Evolutionary conservation across 2,113 vertebrate species (phyloP).

Genomic region (Chloropsis cyanopogon): DNA sequence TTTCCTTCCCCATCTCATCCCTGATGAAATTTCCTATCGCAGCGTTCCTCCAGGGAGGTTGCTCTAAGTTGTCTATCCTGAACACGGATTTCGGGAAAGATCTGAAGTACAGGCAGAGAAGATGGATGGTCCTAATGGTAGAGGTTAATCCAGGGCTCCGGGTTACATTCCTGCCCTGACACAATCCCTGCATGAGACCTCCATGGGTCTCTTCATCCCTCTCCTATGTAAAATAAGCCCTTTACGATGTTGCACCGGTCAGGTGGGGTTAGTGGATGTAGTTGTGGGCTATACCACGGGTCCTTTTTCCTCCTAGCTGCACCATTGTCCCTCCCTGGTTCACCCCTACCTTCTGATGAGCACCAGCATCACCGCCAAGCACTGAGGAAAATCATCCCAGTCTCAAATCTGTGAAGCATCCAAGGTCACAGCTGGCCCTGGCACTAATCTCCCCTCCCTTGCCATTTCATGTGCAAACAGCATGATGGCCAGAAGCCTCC

Average conservation of each 20-base stretch:
- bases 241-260: neutral
- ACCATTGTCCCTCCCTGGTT: neutral
- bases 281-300: rapidly evolving
- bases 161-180: constrained; percentile 19
- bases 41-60: neutral
- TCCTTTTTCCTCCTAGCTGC: neutral
- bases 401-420: neutral
- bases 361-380: neutral
- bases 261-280: neutral
- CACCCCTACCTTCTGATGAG: neutral
- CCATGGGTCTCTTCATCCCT: neutral
- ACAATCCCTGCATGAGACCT: neutral
- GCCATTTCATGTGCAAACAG: constrained; percentile 8
- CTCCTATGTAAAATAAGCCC: neutral
- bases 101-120: neutral
- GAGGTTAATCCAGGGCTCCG: neutral
- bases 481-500: neutral
- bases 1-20: neutral
- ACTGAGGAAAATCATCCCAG: neutral
- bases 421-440: constrained; percentile 13
- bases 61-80: neutral
- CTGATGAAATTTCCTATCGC: rapidly evolving
- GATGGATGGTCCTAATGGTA: neutral
- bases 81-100: neutral
- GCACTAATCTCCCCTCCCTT: neutral